phyloP scores from a whole-genome alignment of 1,140 invertebrate genomes.

The Calliopsis andreniformis region DNA sequence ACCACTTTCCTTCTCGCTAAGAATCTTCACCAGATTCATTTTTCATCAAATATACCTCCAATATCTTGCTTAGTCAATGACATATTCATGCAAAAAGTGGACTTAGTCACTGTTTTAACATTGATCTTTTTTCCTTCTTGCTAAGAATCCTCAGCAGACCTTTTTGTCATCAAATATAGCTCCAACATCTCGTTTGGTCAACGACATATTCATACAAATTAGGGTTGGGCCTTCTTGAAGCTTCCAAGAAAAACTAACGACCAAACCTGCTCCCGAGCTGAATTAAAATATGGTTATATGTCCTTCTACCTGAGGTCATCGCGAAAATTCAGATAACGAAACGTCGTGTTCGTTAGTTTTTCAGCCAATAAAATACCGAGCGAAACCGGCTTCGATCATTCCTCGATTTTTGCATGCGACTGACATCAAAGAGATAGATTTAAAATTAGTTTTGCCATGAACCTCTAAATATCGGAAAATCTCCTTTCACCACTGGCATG shows the following conservation, averaged over 20 bases:
- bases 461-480: not conserved
- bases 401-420: not conserved
- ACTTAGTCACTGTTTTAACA: not conserved
- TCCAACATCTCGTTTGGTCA: too few species aligned
- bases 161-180: not conserved
- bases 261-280: too few species aligned
- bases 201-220: not conserved
- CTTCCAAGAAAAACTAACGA: too few species aligned
- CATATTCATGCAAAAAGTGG: not conserved
- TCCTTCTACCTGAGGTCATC: not conserved
- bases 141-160: not conserved
- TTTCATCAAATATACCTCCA: not conserved
- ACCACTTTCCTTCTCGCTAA: not conserved
- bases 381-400: constrained; percentile 3
- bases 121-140: not conserved
- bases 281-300: not conserved
- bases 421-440: constrained; percentile 5
- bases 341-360: not conserved
- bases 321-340: constrained; percentile 1
- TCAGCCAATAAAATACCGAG: not conserved
- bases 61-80: not conserved
- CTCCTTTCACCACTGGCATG: not conserved
- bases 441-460: constrained; percentile 10
- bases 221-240: not conserved
- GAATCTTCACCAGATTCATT: not conserved